Base-by-base conservation (phyloP, 1,140 invertebrate species). In the Thaumetopoea pityocampa region DNA sequence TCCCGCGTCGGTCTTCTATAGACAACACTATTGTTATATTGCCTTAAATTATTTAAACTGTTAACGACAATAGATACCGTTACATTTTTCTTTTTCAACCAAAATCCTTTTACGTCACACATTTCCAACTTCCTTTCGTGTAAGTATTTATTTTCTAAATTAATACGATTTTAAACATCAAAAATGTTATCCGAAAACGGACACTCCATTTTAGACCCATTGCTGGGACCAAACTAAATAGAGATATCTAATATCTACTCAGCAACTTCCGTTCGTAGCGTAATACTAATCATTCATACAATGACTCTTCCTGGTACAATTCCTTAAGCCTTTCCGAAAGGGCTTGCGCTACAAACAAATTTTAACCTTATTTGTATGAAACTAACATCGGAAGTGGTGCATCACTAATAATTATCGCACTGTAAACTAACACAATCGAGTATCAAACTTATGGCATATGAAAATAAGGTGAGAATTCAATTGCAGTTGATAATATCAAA, bases 231-330 rank as follows among this genome's bases (percentile, higher is more conserved):
- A 2, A 4, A 15, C 24, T 29, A 20, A 20, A 38, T 15, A 29
- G 16, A 11, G 11, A 24, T 24, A 28, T 38, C 19, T 38, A 38
- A 28, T 38, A 20, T 38, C 36, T 30, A 45, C 35, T 41, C 24
- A 52, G 22, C 38, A 43, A 51, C 51, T 68, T 68, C 65, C 65
- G 59, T 61, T 62, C 51, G 7, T 55, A 14, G 36, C 12, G 34
- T 38, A 48, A 50, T 43, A 52, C 56, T 61, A 65, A 65, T 54
- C 55, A 38, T 14, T 23, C 20, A 29, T 34, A 69, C 60, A 67
- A 62, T 61, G 48, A 44, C 48, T 36, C 23, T 60, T 64, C 43
- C 40, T 35, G 49, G 51, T 44, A 56, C 46, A 23, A 29, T n/a
- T 41, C 19, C 38, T 38, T 49, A 48, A 61, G 40, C 41, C 44